Evolutionary conservation across 2,113 vertebrate genomes (phyloP).

Genomic region (Narcine bancroftii): DNA sequence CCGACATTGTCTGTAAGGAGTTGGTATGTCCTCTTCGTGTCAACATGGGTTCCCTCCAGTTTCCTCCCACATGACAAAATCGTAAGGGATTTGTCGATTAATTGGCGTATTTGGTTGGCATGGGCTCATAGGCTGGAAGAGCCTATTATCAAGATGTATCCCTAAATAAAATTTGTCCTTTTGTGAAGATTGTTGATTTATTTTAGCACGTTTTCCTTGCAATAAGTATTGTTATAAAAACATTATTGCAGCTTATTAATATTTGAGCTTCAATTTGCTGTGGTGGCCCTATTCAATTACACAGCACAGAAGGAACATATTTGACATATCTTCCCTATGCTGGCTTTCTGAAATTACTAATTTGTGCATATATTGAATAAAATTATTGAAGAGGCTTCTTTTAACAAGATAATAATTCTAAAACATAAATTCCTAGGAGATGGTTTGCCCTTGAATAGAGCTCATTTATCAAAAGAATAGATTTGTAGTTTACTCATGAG

Average conservation of each 20-base stretch:
- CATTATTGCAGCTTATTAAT: neutral
- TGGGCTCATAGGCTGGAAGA: too few relatives aligned
- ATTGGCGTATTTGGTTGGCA: too few relatives aligned
- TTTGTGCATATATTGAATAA: neutral
- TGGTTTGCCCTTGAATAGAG: neutral
- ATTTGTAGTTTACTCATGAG: neutral
- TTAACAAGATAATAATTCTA: neutral
- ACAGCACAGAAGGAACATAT: neutral
- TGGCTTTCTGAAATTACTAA: neutral
- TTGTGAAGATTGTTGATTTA: neutral
- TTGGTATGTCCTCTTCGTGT: too few relatives aligned
- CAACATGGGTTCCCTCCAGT: too few relatives aligned
- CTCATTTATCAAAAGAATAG: neutral
- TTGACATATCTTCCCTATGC: neutral
- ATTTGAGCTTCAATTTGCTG: neutral
- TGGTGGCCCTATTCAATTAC: neutral
- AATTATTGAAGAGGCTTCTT: neutral
- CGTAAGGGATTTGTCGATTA: too few relatives aligned
- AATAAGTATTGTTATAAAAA: neutral
- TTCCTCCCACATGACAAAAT: too few relatives aligned
- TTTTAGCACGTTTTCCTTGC: neutral
- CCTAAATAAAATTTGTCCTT: neutral
- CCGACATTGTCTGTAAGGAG: neutral
- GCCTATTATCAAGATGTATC: too few relatives aligned
- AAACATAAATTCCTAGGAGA: neutral